Percentiles rank a stretch among this genome's conserved stretches.
phyloP scores from a whole-genome alignment of 1,140 invertebrate species.

The Condylostylus longicornis region DNA sequence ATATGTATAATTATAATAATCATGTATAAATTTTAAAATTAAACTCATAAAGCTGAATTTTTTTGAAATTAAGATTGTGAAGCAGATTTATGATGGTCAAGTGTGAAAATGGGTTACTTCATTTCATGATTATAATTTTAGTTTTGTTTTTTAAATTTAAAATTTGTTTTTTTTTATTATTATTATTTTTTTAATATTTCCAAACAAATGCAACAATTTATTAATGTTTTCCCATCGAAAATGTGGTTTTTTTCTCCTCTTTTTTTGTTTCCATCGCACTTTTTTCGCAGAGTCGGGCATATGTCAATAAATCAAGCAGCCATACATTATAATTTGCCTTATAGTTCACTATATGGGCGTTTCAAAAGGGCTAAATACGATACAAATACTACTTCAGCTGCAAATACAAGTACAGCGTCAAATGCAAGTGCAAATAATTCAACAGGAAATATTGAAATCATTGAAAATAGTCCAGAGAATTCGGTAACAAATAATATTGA shows the following conservation, averaged over 20 bases:
- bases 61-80: too few species aligned
- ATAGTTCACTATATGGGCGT: conserved; percentile 73
- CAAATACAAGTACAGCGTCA: conserved; percentile 24
- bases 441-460: conserved; percentile 32
- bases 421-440: conserved; percentile 28
- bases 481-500: conserved; percentile 18
- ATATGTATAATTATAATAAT: too few species aligned
- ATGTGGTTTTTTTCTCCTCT: conserved; percentile 1
- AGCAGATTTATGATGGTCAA: too few species aligned
- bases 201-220: too few species aligned
- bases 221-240: too few species aligned
- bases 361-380: conserved; percentile 61
- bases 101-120: too few species aligned
- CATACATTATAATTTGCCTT: conserved; percentile 80
- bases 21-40: too few species aligned
- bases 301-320: conserved; percentile 88
- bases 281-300: conserved; percentile 54
- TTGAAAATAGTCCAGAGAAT: conserved; percentile 32
- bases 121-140: too few species aligned
- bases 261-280: conserved; percentile 5
- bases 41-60: too few species aligned
- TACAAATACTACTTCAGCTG: conserved; percentile 10
- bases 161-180: too few species aligned
- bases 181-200: too few species aligned
- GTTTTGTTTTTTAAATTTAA: too few species aligned